A percentile compares a stretch with the other conserved stretches of the same genome.
Conservation (phyloP, 2,888 invertebrate species). For the Elmis aenea region DNA sequence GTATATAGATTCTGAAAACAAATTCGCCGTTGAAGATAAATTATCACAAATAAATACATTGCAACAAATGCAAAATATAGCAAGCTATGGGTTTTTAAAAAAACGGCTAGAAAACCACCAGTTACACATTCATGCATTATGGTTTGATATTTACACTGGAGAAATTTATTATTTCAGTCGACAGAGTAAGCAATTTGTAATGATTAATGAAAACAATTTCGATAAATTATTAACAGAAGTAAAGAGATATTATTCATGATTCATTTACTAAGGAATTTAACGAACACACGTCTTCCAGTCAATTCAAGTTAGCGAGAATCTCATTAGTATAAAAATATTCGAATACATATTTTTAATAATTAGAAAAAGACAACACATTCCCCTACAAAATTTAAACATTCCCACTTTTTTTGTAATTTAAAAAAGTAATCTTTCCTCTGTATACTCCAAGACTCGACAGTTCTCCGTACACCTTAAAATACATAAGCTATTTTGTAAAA, state of each 20-base stretch:
- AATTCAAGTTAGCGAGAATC: too few species aligned
- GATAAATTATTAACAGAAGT: constrained; percentile 72
- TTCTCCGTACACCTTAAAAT: too few species aligned
- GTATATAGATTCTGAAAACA: constrained; percentile 88
- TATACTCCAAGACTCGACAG: too few species aligned
- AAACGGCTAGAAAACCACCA: constrained; percentile 74
- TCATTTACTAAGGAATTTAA: too few species aligned
- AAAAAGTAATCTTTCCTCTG: too few species aligned
- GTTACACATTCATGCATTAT: constrained; percentile 87
- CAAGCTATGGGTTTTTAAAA: constrained; percentile 86
- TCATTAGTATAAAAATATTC: too few species aligned
- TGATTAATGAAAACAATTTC: constrained; percentile 79
- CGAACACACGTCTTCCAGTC: too few species aligned
- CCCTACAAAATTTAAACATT: too few species aligned
- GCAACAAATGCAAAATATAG: constrained; percentile 88
- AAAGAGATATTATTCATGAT: constrained; percentile 69
- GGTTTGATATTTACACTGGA: constrained; percentile 97
- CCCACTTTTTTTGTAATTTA: too few species aligned
- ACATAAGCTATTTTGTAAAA: too few species aligned
- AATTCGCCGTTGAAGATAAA: constrained; percentile 85
- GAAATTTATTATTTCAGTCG: constrained; percentile 94
- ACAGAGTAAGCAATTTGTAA: constrained; percentile 75
- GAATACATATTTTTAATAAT: too few species aligned
- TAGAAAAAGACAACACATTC: too few species aligned
- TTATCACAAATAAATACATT: constrained; percentile 92